A percentile compares a stretch with the other conserved stretches of the same genome.
phyloP scores from a whole-genome alignment of 2,888 invertebrate species.

The Dioctria rufipes region DNA sequence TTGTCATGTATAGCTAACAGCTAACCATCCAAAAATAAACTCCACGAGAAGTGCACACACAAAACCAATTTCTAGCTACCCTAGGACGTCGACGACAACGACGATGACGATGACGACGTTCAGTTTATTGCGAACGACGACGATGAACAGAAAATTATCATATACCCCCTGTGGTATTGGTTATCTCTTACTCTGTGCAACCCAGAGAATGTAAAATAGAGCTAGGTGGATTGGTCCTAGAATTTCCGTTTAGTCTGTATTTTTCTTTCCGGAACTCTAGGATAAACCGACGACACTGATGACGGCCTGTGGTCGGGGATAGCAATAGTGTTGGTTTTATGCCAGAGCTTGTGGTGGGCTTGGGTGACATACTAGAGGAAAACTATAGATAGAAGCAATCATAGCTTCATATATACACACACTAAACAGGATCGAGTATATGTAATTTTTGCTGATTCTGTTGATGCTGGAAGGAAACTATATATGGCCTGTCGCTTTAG shows the following conservation, averaged over 20 bases:
- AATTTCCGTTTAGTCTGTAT: conserved; percentile 43
- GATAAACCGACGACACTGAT: conserved; percentile 49
- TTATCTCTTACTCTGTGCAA: conserved; percentile 28
- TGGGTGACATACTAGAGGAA: not conserved
- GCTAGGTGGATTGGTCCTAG: conserved; percentile 2
- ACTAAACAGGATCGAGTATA: not conserved
- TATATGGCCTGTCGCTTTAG: not conserved
- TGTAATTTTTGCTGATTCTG: too few species aligned
- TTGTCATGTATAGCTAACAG: conserved; percentile 41
- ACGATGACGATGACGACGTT: conserved; percentile 8
- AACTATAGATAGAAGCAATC: not conserved
- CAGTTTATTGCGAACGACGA: not conserved
- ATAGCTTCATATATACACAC: conserved; percentile 1
- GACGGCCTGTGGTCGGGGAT: conserved; percentile 37
- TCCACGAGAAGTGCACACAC: conserved; percentile 38
- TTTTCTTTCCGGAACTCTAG: conserved; percentile 42
- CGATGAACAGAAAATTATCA: conserved; percentile 12
- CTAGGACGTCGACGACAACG: conserved; percentile 2
- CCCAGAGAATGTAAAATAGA: conserved; percentile 29
- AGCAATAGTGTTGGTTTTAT: conserved; percentile 21
- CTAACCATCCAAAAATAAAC: conserved; percentile 45
- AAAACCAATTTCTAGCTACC: conserved; percentile 37
- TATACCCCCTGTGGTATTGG: conserved; percentile 28
- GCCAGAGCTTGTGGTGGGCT: not conserved
- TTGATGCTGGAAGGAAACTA: too few species aligned